Percentiles rank a stretch among this genome's conserved stretches.
Evolutionary conservation across 1,140 invertebrate genomes (phyloP).

Genomic region (Magallana ariakensis): DNA sequence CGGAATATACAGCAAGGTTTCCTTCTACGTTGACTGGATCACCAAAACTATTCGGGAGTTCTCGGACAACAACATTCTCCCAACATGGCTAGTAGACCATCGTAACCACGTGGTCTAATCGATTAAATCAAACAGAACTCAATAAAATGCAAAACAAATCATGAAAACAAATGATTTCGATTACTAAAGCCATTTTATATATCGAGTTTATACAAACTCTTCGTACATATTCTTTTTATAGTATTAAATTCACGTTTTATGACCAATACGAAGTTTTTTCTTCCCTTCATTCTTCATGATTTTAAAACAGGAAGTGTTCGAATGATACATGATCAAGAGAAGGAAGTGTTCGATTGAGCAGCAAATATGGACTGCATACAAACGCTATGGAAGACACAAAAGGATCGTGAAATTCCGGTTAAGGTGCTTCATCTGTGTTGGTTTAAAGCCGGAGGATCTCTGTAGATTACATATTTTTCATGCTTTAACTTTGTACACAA

Average conservation of each 20-base stretch:
- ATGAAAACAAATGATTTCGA: not conserved
- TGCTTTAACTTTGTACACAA: constrained; percentile 26
- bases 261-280: constrained; percentile 18
- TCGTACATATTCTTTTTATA: not conserved
- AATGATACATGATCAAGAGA: constrained; percentile 8
- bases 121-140: not conserved
- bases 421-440: not conserved
- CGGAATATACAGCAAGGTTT: constrained; percentile 91
- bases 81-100: constrained; percentile 28
- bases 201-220: constrained; percentile 20
- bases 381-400: constrained; percentile 16
- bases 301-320: not conserved
- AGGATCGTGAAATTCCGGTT: constrained; percentile 26
- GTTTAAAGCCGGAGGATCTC: not conserved
- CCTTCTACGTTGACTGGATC: constrained; percentile 90
- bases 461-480: not conserved
- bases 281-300: constrained; percentile 17
- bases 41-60: constrained; percentile 57
- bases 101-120: not conserved
- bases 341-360: constrained; percentile 26
- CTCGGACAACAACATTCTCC: constrained; percentile 28
- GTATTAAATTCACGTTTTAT: not conserved
- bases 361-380: constrained; percentile 20
- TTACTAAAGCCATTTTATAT: constrained; percentile 7
- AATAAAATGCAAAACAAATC: not conserved